Conservation (phyloP, 2,888 invertebrate genomes). For the Eremobia ochroleuca region DNA sequence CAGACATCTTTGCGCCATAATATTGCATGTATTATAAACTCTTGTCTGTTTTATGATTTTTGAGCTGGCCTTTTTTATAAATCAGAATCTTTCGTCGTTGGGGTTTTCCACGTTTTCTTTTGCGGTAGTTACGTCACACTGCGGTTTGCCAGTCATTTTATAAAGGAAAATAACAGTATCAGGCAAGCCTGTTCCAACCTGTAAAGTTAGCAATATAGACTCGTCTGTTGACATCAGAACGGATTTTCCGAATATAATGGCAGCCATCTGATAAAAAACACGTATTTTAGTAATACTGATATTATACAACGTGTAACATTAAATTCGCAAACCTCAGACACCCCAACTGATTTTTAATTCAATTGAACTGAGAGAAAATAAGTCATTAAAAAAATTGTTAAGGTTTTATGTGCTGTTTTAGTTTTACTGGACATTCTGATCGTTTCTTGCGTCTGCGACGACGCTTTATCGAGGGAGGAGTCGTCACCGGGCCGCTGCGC, state of each 20-base stretch:
- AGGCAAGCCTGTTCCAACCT: slow-evolving; percentile 4
- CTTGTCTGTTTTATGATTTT: slow-evolving; percentile 2
- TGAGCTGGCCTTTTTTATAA: not conserved
- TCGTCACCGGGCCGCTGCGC: no score
- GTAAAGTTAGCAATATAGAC: slow-evolving; percentile 11
- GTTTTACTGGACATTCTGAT: no score
- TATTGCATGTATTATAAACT: slow-evolving; percentile 25
- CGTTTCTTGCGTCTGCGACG: no score
- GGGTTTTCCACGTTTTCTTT: slow-evolving; percentile 20
- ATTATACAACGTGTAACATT: no score
- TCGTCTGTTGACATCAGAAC: slow-evolving; percentile 11
- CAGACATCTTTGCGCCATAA: slow-evolving; percentile 47
- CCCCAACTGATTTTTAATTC: no score
- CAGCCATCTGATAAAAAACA: slow-evolving; percentile 25
- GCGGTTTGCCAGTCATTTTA: slow-evolving; percentile 22
- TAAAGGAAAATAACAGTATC: slow-evolving; percentile 23
- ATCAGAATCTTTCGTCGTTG: not conserved
- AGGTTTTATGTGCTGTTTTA: no score
- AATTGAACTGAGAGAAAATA: no score
- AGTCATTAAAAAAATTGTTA: no score
- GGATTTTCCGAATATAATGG: slow-evolving; percentile 26
- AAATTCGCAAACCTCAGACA: no score
- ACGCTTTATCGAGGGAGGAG: no score
- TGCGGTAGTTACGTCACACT: not conserved
- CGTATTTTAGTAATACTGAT: not conserved